Evolutionary conservation across 2,888 invertebrate species (phyloP), one percentile per base, ranked within the genome.

Genomic region (Dryocosmus kuriphilus): DNA sequence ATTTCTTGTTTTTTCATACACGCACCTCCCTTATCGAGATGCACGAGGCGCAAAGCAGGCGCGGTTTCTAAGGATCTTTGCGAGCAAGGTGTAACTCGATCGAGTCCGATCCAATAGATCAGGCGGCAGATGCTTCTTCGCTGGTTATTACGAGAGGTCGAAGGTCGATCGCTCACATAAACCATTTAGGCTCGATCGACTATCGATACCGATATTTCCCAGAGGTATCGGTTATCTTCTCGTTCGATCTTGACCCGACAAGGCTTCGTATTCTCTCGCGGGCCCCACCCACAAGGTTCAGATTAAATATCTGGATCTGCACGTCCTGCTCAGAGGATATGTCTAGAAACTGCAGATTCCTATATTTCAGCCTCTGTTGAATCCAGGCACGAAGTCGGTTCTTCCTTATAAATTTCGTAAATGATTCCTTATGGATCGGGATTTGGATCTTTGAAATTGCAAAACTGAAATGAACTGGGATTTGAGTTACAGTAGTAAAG

Each of bases 181-280:
- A 91, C 88, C 90, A 91, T 90, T 91, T 91, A 89, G 87, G 86
- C 86, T 83, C 87, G 90, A 90, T 90, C 89, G 88, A 86, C 88
- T 85, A 88, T 89, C 90, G 90, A 90, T 90, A 88, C 88, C 88
- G 90, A 89, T 90, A 89, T 90, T 91, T 90, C 91, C 90, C 90
- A 90, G 89, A 88, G 88, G 87, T 88, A 89, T 87, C 87, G 86
- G 82, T 85, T 90, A 89, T 89, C 89, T 85, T 30, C 67, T 79
- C 79, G 83, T 81, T 86, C 85, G 85, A 90, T 91, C 90, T 88
- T 80, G 79, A 78, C 81, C 85, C 84, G 88, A 85, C 86, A 85
- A 79, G 67, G 75, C 77, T 60, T 71, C 65, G 80, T 78, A 78
- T 79, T 77, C 75, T 74, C 67, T 77, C 75, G 77, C 76, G 79